These are phyloP conservation scores for Pelecanoides urinatrix DNA, from an alignment of 2,113 vertebrate species.

Conservation along the genomic window DNA sequence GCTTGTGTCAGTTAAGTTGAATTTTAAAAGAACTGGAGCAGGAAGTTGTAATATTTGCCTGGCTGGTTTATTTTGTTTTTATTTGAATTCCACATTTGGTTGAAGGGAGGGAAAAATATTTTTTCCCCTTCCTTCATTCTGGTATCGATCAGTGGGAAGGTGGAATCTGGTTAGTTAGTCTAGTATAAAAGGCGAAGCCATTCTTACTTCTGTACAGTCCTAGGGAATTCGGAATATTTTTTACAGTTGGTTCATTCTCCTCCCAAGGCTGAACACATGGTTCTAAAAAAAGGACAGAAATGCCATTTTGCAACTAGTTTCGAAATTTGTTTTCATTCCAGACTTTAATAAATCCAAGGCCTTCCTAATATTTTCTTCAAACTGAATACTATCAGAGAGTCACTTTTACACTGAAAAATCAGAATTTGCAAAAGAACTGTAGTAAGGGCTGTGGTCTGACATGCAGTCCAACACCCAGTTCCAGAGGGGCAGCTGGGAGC, in stretches of 20 bases:
- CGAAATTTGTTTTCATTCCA: constrained; percentile 1
- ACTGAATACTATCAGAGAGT: background rate
- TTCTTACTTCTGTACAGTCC: background rate
- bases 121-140: background rate
- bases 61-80: constrained; percentile 15
- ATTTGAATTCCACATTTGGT: constrained; percentile 30
- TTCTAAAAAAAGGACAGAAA: constrained; percentile 38
- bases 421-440: background rate
- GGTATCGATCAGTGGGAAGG: background rate
- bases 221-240: background rate
- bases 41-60: constrained; percentile 45
- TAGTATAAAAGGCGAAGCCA: background rate
- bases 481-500: background rate
- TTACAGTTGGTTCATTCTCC: background rate
- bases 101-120: constrained; percentile 11
- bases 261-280: background rate
- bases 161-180: background rate
- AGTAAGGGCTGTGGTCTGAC: background rate
- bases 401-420: background rate
- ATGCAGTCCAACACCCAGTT: background rate
- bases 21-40: background rate
- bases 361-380: constrained; percentile 11
- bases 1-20: constrained; percentile 14
- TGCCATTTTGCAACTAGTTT: constrained; percentile 32
- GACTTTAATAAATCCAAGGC: background rate